phyloP scores from a whole-genome alignment of 2,888 invertebrate species.

The Metalampra italica region DNA sequence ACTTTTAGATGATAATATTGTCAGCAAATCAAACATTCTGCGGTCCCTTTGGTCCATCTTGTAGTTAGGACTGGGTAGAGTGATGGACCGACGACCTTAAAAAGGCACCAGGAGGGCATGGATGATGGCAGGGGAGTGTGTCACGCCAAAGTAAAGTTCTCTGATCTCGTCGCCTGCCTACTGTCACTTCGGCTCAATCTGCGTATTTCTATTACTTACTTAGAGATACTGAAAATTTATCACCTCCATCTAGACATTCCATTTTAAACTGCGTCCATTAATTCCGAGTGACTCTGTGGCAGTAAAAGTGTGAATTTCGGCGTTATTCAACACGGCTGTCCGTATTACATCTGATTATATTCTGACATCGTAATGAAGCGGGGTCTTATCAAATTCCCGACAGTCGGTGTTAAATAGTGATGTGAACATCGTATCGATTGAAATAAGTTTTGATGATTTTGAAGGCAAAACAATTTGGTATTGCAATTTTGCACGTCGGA shows the following conservation, averaged over 20 bases:
- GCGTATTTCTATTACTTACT: not conserved
- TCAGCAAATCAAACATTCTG: too few relatives aligned
- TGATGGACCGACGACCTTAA: too few relatives aligned
- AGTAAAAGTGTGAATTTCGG: conserved; percentile 9
- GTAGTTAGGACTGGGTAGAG: too few relatives aligned
- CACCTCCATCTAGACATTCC: not conserved
- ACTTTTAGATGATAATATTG: too few relatives aligned
- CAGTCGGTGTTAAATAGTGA: conserved; percentile 16
- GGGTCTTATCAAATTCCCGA: conserved; percentile 27
- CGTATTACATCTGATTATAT: conserved; percentile 26
- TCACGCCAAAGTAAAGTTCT: too few relatives aligned
- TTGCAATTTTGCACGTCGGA: too few relatives aligned
- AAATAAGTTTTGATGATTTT: too few relatives aligned
- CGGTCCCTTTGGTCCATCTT: too few relatives aligned
- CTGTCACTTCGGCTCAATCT: not conserved
- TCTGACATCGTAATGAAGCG: conserved; percentile 26
- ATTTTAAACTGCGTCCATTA: not conserved
- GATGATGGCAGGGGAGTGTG: too few relatives aligned
- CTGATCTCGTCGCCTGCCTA: not conserved
- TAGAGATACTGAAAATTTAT: not conserved
- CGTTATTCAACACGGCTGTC: conserved; percentile 8
- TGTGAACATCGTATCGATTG: conserved; percentile 3
- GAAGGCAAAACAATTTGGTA: too few relatives aligned
- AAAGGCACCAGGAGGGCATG: too few relatives aligned
- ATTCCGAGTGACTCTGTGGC: not conserved